These are phyloP conservation scores for Gnathonemus longibarbis DNA, from an alignment of 2,113 vertebrate species.

Conservation along the genomic window DNA sequence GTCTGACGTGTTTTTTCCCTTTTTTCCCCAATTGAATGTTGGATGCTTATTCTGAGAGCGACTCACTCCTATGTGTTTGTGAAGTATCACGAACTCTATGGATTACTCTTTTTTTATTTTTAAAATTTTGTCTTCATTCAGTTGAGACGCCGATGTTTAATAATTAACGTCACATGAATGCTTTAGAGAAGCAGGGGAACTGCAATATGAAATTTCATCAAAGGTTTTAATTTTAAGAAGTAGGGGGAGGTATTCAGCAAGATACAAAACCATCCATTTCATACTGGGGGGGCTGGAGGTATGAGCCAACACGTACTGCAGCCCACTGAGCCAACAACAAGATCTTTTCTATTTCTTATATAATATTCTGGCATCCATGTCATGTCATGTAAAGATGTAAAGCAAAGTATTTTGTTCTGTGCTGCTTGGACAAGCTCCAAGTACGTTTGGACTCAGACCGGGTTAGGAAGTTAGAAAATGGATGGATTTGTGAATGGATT, in stretches of 20 bases:
- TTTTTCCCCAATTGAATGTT: neutral
- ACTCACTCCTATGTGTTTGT: neutral
- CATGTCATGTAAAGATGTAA: neutral
- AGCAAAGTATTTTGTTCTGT: neutral
- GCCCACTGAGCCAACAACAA: neutral
- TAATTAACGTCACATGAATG: neutral
- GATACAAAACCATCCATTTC: neutral
- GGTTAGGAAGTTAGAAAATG: neutral
- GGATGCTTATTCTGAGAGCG: neutral
- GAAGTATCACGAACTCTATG: neutral
- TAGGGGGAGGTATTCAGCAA: neutral
- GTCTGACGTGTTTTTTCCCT: neutral
- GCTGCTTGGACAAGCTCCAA: neutral
- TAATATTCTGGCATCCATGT: neutral
- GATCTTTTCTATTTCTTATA: neutral
- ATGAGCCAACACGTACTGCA: neutral
- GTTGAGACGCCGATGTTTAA: neutral
- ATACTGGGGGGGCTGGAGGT: neutral
- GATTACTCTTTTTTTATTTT: neutral
- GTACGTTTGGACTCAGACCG: neutral
- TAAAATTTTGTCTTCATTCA: neutral
- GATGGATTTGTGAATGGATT: neutral
- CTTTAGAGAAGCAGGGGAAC: neutral
- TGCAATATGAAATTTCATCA: neutral
- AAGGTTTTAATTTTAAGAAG: neutral